These are phyloP conservation scores for Meliscaeva auricollis DNA, from an alignment of 2,888 invertebrate genomes.

Conservation along the genomic window DNA sequence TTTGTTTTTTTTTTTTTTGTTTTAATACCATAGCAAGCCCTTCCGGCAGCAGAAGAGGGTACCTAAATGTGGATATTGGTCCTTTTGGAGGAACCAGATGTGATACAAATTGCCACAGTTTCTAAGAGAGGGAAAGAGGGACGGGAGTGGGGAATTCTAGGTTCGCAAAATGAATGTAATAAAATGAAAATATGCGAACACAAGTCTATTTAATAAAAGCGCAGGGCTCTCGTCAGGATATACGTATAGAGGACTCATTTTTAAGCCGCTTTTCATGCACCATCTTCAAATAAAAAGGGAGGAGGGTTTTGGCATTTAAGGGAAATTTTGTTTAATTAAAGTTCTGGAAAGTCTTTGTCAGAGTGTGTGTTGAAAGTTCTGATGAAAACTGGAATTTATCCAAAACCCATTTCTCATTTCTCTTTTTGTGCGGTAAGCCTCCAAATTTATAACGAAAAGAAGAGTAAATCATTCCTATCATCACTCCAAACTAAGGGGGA, in stretches of 20 bases:
- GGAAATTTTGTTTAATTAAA: slow-evolving; percentile 74
- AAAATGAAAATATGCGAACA: slow-evolving; percentile 75
- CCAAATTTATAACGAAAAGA: slow-evolving; percentile 50
- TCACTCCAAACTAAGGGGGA: background rate
- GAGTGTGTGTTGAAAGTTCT: background rate
- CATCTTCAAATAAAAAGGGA: slow-evolving; percentile 24
- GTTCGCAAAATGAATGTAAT: slow-evolving; percentile 70
- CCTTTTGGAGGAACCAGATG: slow-evolving; percentile 72
- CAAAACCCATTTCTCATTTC: slow-evolving; percentile 4
- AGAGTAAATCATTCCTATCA: background rate
- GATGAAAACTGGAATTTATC: background rate
- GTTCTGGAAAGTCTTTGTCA: slow-evolving; percentile 43
- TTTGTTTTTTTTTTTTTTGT: slow-evolving; percentile 36
- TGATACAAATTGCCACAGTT: slow-evolving; percentile 63
- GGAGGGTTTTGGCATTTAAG: slow-evolving; percentile 48
- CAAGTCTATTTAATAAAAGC: slow-evolving; percentile 75
- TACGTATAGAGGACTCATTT: slow-evolving; percentile 2
- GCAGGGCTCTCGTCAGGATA: slow-evolving; percentile 34
- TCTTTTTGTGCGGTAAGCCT: slow-evolving; percentile 28
- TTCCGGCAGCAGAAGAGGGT: slow-evolving; percentile 56
- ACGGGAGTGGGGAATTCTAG: slow-evolving; percentile 10
- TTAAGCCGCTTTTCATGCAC: slow-evolving; percentile 2
- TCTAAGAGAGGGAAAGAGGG: background rate
- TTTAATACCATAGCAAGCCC: slow-evolving; percentile 46
- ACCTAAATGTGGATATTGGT: slow-evolving; percentile 75